These are phyloP conservation scores for Seira ritae DNA, from an alignment of 2,888 invertebrate species.

Conservation along the genomic window DNA sequence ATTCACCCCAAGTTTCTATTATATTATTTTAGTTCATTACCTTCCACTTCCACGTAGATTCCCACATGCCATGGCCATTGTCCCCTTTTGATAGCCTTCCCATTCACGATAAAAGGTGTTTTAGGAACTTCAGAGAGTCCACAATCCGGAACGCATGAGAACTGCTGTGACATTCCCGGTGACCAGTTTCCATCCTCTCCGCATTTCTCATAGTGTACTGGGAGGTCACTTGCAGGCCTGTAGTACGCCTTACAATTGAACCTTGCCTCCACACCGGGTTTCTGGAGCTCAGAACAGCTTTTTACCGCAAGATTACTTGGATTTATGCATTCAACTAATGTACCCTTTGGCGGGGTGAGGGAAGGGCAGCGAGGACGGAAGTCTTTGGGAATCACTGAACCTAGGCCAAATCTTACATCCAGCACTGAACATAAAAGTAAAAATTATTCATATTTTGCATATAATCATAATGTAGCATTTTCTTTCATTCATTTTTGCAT, in stretches of 20 bases:
- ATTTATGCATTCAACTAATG: conserved; percentile 71
- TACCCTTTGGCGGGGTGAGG: conserved; percentile 63
- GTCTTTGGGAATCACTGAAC: conserved; percentile 65
- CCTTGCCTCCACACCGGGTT: conserved; percentile 69
- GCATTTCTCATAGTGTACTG: conserved; percentile 72
- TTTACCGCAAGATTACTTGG: conserved; percentile 69
- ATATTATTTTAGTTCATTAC: conserved; percentile 61
- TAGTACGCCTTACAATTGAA: conserved; percentile 70
- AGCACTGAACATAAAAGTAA: conserved; percentile 61
- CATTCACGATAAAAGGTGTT: conserved; percentile 72
- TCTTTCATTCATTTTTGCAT: too few relatives aligned
- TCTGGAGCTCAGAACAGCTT: conserved; percentile 69
- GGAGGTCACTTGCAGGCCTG: conserved; percentile 70
- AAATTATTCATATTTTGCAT: too few relatives aligned
- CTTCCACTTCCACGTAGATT: conserved; percentile 76
- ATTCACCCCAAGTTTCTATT: background rate
- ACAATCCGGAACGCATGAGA: conserved; percentile 72
- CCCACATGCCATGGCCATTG: conserved; percentile 79
- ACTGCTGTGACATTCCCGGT: conserved; percentile 65
- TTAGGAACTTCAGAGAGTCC: conserved; percentile 70
- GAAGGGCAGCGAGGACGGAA: conserved; percentile 67
- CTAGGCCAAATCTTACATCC: conserved; percentile 68
- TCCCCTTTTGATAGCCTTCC: conserved; percentile 68
- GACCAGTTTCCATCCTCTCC: conserved; percentile 68
- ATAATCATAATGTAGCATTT: too few relatives aligned